These are phyloP conservation scores for Epizoanthus stellaris DNA, from an alignment of 92 coral and sea anemone species.

Conservation along the genomic window DNA sequence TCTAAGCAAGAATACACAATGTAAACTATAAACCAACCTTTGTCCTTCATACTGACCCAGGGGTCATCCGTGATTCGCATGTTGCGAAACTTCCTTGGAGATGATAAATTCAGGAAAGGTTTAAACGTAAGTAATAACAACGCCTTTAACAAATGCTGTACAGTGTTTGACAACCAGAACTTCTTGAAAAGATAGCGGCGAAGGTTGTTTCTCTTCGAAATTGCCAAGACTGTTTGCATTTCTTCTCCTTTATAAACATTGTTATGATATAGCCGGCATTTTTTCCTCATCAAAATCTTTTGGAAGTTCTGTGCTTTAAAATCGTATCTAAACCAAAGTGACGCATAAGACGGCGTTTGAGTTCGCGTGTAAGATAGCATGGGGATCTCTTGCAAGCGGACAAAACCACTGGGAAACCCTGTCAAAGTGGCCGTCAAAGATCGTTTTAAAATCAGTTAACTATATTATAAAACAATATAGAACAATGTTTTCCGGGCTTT, in stretches of 20 bases:
- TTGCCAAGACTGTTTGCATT: background rate
- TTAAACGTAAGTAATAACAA: conserved; percentile 68
- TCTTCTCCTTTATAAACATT: background rate
- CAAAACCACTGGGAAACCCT: too few species aligned
- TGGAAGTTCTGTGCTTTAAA: too few species aligned
- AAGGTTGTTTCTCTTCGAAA: background rate
- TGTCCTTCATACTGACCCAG: conserved; percentile 33
- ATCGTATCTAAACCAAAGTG: too few species aligned
- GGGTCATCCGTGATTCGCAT: conserved; percentile 99
- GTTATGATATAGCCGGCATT: too few species aligned
- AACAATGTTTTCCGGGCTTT: too few species aligned
- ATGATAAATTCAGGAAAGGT: conserved; percentile 85
- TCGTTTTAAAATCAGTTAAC: too few species aligned
- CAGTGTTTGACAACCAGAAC: background rate
- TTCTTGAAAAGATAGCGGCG: background rate
- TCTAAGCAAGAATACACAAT: background rate
- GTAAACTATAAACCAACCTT: background rate
- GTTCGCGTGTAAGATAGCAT: too few species aligned
- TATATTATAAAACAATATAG: too few species aligned
- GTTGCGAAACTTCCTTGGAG: conserved; percentile 94
- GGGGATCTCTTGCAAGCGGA: too few species aligned
- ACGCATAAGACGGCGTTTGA: too few species aligned
- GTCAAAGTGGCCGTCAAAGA: too few species aligned
- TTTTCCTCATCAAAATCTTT: too few species aligned
- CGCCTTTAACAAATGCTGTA: background rate